Evolutionary conservation across 1,140 invertebrate genomes (phyloP).

Genomic region (Drosophila fuyamai): DNA sequence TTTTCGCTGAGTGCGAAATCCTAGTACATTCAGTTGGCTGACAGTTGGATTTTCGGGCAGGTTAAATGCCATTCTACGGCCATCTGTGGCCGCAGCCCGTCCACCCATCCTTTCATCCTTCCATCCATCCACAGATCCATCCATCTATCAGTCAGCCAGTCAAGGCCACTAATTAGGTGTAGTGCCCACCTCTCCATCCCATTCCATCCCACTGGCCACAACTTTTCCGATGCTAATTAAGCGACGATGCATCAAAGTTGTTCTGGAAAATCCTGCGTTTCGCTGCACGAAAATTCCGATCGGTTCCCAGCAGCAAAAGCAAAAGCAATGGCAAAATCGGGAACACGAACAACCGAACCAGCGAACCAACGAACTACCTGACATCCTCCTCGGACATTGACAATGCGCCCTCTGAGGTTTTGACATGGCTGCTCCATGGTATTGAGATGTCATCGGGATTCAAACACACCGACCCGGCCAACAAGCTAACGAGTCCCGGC

Average conservation of each 20-base stretch:
- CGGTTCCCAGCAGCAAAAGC: conserved; percentile 29
- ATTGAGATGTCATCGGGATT: conserved; percentile 77
- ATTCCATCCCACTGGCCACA: neutral
- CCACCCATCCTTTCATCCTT: conserved; percentile 33
- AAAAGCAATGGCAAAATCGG: neutral
- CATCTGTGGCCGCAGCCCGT: conserved; percentile 22
- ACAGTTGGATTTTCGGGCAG: conserved; percentile 17
- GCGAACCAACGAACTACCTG: conserved; percentile 26
- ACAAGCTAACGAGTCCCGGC: conserved; percentile 54
- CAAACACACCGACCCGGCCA: conserved; percentile 58
- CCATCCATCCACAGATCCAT: conserved; percentile 38
- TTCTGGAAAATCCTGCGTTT: conserved; percentile 68
- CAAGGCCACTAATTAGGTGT: conserved; percentile 77
- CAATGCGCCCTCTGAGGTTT: conserved; percentile 71
- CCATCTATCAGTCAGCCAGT: conserved; percentile 44
- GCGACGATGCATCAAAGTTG: conserved; percentile 76
- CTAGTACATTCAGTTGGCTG: neutral
- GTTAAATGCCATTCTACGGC: conserved; percentile 43
- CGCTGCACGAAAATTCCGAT: conserved; percentile 49
- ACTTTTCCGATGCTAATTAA: conserved; percentile 73
- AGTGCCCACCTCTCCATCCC: conserved; percentile 15
- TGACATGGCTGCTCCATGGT: conserved; percentile 64
- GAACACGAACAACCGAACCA: conserved; percentile 1
- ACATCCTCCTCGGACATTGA: conserved; percentile 74
- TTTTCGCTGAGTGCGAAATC: neutral